Evolutionary conservation across 92 coral and sea anemone species (phyloP).

Genomic region (Parazoanthus swiftii): DNA sequence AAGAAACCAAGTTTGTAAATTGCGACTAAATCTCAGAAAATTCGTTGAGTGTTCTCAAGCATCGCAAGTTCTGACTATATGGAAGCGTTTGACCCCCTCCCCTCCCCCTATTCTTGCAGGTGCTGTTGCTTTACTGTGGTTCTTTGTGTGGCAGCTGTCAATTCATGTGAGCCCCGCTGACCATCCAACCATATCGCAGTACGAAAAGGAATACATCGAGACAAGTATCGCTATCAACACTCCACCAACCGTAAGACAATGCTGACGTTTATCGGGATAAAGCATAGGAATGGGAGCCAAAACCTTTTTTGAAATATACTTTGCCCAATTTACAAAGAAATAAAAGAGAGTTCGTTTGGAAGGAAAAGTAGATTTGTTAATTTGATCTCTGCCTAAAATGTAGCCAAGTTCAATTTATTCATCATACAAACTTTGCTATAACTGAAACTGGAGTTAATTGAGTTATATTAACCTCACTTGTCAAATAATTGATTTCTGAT

Average conservation of each 20-base stretch:
- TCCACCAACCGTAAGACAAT: slow-evolving; percentile 32
- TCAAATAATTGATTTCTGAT: background rate
- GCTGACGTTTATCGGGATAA: no score
- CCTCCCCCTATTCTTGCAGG: slow-evolving; percentile 14
- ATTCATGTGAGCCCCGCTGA: slow-evolving; percentile 57
- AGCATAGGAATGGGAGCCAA: no score
- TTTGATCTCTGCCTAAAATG: background rate
- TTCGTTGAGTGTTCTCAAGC: no score
- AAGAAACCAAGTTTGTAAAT: no score
- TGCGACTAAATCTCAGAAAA: no score
- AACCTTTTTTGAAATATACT: no score
- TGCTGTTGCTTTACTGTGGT: slow-evolving; percentile 53
- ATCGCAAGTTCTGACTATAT: no score
- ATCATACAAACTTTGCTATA: background rate
- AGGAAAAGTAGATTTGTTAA: background rate
- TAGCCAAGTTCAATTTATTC: background rate
- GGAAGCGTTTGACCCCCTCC: background rate
- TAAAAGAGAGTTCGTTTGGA: background rate
- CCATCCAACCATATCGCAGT: slow-evolving; percentile 57
- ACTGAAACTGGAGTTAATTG: background rate
- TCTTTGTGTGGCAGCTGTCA: slow-evolving; percentile 56
- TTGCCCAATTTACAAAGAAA: no score
- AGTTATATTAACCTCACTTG: background rate
- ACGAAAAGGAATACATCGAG: slow-evolving; percentile 48
- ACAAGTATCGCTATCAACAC: slow-evolving; percentile 37